Conservation (phyloP, 2,113 vertebrate genomes). For the Muntiacus reevesi region DNA sequence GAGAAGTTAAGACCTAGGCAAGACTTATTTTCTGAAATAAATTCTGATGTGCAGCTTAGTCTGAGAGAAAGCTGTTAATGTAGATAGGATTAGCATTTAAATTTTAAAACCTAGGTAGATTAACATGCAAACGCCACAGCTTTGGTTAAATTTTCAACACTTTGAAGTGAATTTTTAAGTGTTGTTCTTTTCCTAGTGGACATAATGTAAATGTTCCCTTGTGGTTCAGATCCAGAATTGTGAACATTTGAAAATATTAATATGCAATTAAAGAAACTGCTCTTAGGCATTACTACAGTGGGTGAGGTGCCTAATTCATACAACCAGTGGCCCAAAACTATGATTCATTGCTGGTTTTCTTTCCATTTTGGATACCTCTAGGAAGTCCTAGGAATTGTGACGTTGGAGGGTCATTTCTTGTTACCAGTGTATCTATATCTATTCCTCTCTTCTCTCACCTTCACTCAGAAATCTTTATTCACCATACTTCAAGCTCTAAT, state of each 20-base stretch:
- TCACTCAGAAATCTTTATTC: background rate
- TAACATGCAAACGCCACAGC: background rate
- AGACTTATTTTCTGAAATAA: background rate
- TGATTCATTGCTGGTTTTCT: background rate
- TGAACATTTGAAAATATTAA: background rate
- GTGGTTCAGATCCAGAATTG: background rate
- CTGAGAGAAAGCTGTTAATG: background rate
- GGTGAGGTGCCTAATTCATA: background rate
- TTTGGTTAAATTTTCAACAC: conserved; percentile 12
- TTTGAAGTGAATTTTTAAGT: conserved; percentile 11
- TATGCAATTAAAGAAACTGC: background rate
- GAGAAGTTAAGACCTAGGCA: background rate
- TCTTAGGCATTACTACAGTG: background rate
- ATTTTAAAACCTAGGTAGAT: background rate
- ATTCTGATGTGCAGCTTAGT: background rate
- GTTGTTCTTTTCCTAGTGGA: background rate
- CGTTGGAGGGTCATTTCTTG: conserved; percentile 5
- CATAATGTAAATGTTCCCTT: conserved; percentile 2
- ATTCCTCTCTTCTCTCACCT: background rate
- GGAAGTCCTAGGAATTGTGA: background rate
- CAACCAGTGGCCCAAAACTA: background rate
- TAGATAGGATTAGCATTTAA: background rate
- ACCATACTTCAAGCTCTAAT: background rate
- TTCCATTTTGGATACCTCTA: background rate
- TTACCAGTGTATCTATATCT: background rate